Evolutionary conservation across 2,113 vertebrate species (phyloP).

Genomic region (Triplophysa dalaica): DNA sequence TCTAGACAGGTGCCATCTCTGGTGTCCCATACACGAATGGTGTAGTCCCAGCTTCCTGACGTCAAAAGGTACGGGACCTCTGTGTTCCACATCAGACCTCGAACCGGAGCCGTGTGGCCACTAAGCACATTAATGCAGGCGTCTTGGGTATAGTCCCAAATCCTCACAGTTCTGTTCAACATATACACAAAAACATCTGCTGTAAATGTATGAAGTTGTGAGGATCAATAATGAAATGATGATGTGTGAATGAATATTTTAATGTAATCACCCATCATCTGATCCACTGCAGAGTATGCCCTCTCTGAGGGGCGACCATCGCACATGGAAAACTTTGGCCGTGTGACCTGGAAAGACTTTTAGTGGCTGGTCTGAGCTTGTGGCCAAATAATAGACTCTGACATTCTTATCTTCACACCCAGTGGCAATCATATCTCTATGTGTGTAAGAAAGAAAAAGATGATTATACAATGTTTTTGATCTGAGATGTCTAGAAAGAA

Average conservation of each 20-base stretch:
- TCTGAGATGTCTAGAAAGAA: neutral
- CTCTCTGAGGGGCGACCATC: constrained; percentile 95
- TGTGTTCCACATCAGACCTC: constrained; percentile 94
- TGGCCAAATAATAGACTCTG: constrained; percentile 94
- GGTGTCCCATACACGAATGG: constrained; percentile 95
- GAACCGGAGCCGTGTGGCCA: constrained; percentile 90
- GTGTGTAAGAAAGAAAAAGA: constrained; percentile 18
- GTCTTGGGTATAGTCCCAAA: constrained; percentile 98
- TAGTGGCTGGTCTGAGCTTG: constrained; percentile 92
- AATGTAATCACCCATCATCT: constrained; percentile 83
- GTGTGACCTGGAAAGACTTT: constrained; percentile 93
- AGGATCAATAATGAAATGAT: no score
- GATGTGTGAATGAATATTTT: neutral
- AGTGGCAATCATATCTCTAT: constrained; percentile 97
- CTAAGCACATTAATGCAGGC: constrained; percentile 90
- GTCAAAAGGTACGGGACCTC: constrained; percentile 93
- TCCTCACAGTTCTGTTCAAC: constrained; percentile 84
- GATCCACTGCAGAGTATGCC: constrained; percentile 97
- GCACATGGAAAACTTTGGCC: constrained; percentile 95
- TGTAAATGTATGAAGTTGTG: neutral
- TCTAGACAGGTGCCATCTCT: constrained; percentile 91
- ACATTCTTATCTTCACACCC: constrained; percentile 97
- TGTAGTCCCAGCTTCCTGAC: constrained; percentile 98
- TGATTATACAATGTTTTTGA: neutral
- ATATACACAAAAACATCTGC: neutral